Evolutionary conservation across 2,888 invertebrate species (phyloP).

Genomic region (Drosophila fungiperda): DNA sequence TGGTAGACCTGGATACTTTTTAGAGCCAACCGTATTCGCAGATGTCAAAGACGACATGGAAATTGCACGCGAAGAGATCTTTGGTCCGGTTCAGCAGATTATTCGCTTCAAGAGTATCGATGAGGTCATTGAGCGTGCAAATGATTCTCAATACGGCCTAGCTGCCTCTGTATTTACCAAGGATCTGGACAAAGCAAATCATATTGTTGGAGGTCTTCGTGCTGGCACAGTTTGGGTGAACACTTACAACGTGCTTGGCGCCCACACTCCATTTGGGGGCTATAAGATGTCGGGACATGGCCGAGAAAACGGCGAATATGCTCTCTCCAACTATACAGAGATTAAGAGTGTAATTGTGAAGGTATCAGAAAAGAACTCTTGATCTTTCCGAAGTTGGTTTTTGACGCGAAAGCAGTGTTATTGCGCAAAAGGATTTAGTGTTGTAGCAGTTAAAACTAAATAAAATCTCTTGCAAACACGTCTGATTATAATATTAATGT

Average conservation of each 20-base stretch:
- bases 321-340: slow-evolving; percentile 96
- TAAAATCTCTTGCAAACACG: not conserved
- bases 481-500: too few relatives aligned
- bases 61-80: slow-evolving; percentile 95
- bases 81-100: slow-evolving; percentile 97
- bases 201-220: slow-evolving; percentile 82
- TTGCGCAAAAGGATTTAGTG: not conserved
- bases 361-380: slow-evolving; percentile 87
- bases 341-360: slow-evolving; percentile 94
- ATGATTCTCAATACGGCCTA: slow-evolving; percentile 95
- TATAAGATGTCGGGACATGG: slow-evolving; percentile 98
- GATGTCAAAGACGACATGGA: slow-evolving; percentile 93
- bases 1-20: slow-evolving; percentile 91
- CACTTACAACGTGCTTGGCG: slow-evolving; percentile 89
- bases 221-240: too few relatives aligned
- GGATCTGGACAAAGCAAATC: slow-evolving; percentile 88
- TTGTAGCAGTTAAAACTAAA: not conserved
- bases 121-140: slow-evolving; percentile 90
- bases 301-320: slow-evolving; percentile 97
- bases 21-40: slow-evolving; percentile 96
- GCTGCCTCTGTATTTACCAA: slow-evolving; percentile 86
- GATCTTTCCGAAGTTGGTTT: not conserved
- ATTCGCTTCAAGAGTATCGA: slow-evolving; percentile 94
- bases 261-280: slow-evolving; percentile 97
- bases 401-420: not conserved